Conservation (phyloP, 2,888 invertebrate genomes). For the Apodemia zela region DNA sequence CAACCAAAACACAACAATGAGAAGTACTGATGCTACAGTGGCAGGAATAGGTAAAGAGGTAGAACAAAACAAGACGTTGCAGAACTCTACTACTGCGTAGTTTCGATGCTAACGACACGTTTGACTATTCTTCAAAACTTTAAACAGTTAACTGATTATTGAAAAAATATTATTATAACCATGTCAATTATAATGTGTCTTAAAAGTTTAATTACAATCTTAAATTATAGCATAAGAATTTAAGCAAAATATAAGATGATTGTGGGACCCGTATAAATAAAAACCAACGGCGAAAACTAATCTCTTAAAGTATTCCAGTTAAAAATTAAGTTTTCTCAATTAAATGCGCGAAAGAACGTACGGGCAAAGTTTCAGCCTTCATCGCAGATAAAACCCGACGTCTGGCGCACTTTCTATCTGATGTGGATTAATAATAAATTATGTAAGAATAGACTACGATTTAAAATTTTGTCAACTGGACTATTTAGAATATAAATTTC, state of each 20-base stretch:
- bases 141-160: too few relatives aligned
- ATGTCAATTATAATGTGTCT: too few relatives aligned
- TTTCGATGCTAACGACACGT: too few relatives aligned
- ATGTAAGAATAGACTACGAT: constrained; percentile 44
- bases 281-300: constrained; percentile 40
- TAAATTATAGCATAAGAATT: constrained; percentile 1
- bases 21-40: too few relatives aligned
- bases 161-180: too few relatives aligned
- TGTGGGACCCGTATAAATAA: constrained; percentile 24
- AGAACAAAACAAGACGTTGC: too few relatives aligned
- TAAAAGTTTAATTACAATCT: neutral
- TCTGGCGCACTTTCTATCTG: constrained; percentile 57
- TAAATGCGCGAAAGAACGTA: constrained; percentile 61
- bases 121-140: too few relatives aligned
- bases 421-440: constrained; percentile 62
- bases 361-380: constrained; percentile 60
- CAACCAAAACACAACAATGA: too few relatives aligned
- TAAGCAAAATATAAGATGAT: neutral
- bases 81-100: too few relatives aligned
- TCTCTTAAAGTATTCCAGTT: constrained; percentile 49
- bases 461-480: constrained; percentile 28
- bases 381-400: constrained; percentile 63
- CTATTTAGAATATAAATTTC: neutral
- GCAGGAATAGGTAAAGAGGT: too few relatives aligned
- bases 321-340: constrained; percentile 65